Conservation (phyloP, 1,140 invertebrate species). For the Drosophila oshimai region DNA sequence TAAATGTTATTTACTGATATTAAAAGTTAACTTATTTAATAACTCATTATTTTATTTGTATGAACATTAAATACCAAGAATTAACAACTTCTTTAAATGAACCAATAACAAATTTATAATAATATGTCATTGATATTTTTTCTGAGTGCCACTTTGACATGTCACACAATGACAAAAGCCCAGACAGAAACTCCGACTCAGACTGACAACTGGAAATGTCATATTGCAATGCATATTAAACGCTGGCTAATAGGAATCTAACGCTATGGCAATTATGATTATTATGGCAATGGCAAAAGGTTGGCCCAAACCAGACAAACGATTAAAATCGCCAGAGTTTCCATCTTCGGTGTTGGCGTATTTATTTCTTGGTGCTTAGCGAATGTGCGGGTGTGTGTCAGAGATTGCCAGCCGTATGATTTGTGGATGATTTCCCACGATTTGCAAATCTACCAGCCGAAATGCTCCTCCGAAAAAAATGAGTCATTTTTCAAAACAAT, state of each 20-base stretch:
- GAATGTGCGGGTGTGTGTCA: conserved; percentile 61
- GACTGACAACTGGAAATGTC: conserved; percentile 57
- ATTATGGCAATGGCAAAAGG: conserved; percentile 53
- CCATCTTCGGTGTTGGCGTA: conserved; percentile 44
- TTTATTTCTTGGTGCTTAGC: conserved; percentile 21
- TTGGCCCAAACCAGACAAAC: conserved; percentile 40
- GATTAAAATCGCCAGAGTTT: conserved; percentile 30
- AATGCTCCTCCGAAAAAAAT: conserved; percentile 33
- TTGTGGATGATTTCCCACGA: conserved; percentile 70
- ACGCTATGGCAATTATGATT: conserved; percentile 60
- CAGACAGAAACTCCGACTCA: conserved; percentile 7
- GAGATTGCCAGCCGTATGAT: conserved; percentile 45
- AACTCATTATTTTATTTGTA: too few species aligned
- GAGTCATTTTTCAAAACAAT: conserved; percentile 76
- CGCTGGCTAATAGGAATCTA: conserved; percentile 64
- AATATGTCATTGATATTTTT: neutral
- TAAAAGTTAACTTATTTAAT: too few species aligned
- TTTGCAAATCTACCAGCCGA: too few species aligned
- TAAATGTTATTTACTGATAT: too few species aligned
- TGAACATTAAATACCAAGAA: too few species aligned
- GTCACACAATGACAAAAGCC: conserved; percentile 34
- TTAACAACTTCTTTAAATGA: too few species aligned
- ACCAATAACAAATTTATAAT: too few species aligned
- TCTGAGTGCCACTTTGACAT: conserved; percentile 46
- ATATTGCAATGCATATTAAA: conserved; percentile 68